A percentile compares a stretch with the other conserved stretches of the same genome.
Conservation (phyloP, 2,797 vertebrate species). For the Acropternis orthonyx region DNA sequence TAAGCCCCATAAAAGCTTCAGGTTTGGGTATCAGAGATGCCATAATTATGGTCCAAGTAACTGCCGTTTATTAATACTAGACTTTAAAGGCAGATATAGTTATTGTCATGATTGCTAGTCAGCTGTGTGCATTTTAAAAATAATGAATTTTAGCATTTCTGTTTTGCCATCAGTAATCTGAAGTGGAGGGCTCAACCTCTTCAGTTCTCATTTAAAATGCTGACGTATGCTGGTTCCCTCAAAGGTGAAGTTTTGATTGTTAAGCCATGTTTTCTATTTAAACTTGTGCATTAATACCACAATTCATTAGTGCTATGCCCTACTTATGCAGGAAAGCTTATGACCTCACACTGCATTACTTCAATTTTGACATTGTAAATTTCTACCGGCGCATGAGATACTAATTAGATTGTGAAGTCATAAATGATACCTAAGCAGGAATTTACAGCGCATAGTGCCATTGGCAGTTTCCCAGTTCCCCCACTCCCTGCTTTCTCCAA, state of each 20-base stretch:
- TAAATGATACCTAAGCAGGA: slow-evolving; percentile 70
- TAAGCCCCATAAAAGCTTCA: slow-evolving; percentile 81
- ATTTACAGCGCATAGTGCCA: slow-evolving; percentile 22
- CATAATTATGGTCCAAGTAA: slow-evolving; percentile 71
- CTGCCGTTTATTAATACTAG: slow-evolving; percentile 62
- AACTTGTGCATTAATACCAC: slow-evolving; percentile 52
- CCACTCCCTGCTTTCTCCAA: slow-evolving; percentile 2
- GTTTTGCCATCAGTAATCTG: not conserved
- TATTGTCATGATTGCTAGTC: not conserved
- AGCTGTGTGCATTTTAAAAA: not conserved
- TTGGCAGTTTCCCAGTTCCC: slow-evolving; percentile 54
- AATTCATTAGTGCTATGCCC: slow-evolving; percentile 46
- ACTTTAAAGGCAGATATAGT: slow-evolving; percentile 35
- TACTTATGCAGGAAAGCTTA: slow-evolving; percentile 46
- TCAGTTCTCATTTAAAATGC: not conserved
- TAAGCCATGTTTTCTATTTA: slow-evolving; percentile 57
- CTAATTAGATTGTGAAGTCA: slow-evolving; percentile 76
- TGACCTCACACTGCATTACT: slow-evolving; percentile 70
- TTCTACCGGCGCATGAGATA: slow-evolving; percentile 48
- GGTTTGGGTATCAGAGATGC: slow-evolving; percentile 74
- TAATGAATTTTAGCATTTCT: slow-evolving; percentile 10
- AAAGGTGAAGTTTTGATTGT: slow-evolving; percentile 64
- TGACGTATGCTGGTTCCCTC: slow-evolving; percentile 7
- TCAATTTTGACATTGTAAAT: slow-evolving; percentile 74
- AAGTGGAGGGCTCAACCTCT: slow-evolving; percentile 19